Evolutionary conservation across 2,888 invertebrate genomes (phyloP).

Genomic region (Sphaerophoria rueppellii): DNA sequence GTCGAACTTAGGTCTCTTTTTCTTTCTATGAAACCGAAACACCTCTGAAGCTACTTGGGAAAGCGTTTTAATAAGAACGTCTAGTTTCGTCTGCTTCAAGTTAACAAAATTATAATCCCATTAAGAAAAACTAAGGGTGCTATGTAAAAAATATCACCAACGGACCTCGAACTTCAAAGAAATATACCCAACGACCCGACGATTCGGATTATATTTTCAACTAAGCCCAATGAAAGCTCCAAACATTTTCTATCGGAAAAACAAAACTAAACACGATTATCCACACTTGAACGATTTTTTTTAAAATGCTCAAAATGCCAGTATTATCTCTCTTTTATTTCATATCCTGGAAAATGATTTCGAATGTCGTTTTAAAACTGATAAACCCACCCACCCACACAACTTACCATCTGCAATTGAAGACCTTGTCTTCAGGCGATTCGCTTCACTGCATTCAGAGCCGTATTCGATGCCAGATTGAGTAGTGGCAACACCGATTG

Average conservation of each 20-base stretch:
- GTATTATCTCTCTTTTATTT: neutral
- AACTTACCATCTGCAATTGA: slow-evolving; percentile 76
- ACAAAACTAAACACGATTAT: neutral
- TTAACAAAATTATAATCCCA: too few species aligned
- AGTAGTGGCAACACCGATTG: slow-evolving; percentile 67
- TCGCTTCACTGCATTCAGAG: slow-evolving; percentile 85
- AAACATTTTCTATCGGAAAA: neutral
- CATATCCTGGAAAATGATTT: neutral
- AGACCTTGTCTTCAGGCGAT: slow-evolving; percentile 77
- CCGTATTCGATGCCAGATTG: slow-evolving; percentile 86
- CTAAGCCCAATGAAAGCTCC: neutral
- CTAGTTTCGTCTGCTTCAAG: too few species aligned
- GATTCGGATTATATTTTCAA: neutral
- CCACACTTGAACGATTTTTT: neutral
- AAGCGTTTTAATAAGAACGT: too few species aligned
- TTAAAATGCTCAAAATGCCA: neutral
- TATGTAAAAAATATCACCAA: too few species aligned
- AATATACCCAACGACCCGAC: too few species aligned
- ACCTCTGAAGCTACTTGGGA: too few species aligned
- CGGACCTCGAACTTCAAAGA: too few species aligned
- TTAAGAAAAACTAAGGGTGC: too few species aligned
- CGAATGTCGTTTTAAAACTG: neutral
- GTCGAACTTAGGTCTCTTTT: too few species aligned
- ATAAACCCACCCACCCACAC: neutral
- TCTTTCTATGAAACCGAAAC: too few species aligned